Conservation (phyloP, 2,888 invertebrate genomes). For the Germaria angustata region DNA sequence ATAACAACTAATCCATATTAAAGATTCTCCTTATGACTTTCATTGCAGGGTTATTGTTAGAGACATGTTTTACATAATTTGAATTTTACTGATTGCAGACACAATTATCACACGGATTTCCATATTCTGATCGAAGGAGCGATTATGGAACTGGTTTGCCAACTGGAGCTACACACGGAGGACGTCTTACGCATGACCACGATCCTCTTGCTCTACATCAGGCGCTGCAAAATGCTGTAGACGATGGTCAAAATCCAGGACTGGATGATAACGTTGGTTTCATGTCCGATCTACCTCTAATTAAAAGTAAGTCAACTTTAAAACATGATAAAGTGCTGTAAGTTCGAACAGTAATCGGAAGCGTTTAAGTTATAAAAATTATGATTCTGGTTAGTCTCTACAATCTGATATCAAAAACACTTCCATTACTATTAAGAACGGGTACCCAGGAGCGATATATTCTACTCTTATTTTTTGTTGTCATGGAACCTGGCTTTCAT, state of each 20-base stretch:
- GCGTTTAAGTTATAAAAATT: no score
- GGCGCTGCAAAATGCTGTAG: slow-evolving; percentile 86
- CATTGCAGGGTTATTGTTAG: no score
- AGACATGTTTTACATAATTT: no score
- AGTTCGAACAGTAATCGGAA: no score
- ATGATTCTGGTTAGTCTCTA: no score
- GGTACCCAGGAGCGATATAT: no score
- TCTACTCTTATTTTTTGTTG: no score
- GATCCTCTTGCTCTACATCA: slow-evolving; percentile 89
- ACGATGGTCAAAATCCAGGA: slow-evolving; percentile 86
- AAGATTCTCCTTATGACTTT: no score
- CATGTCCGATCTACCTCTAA: slow-evolving; percentile 92
- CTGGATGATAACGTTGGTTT: slow-evolving; percentile 93
- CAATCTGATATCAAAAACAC: no score
- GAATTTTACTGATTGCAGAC: slow-evolving; percentile 70
- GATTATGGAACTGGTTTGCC: slow-evolving; percentile 83
- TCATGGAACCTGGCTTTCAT: no score
- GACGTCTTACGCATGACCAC: slow-evolving; percentile 82
- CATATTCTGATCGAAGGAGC: slow-evolving; percentile 82
- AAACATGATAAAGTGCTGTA: no score
- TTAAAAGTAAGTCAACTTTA: slow-evolving; percentile 85
- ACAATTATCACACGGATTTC: slow-evolving; percentile 84
- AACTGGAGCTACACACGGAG: slow-evolving; percentile 81
- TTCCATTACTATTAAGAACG: neutral
- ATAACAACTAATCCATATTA: no score